Base-by-base conservation (phyloP, 2,797 vertebrate species). In the Echiichthys vipera region DNA sequence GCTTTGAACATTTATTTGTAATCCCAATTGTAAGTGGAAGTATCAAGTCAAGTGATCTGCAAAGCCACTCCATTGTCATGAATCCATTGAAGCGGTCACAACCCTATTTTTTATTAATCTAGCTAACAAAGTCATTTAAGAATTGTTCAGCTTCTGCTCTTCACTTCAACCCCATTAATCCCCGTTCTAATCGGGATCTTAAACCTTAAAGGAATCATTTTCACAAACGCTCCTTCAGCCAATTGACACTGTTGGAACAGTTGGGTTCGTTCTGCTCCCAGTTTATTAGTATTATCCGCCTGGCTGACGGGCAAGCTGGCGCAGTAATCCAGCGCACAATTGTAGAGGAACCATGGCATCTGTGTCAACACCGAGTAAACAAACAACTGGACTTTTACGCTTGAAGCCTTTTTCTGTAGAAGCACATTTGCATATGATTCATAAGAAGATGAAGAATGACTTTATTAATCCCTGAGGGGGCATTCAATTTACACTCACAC, bases 131-230 rank as follows among this genome's bases (percentile, higher is more conserved):
- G 24, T n/a, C 25, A 57, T 25, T 49, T 17, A 49, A 29, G 15
- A 55, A 50, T 20, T 51, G 47, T 71, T 56, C 43, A 63, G 45
- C 27, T 7, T 58, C 55, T 66, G 29, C n/a, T 64, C 17, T 17
- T 49, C 5, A 2, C 62, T 75, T 75, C 51, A 76, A 56, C 43
- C 70, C 47, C 9, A 45, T 49, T 53, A 57, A 55, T 71, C 59
- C 49, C 39, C 24, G 22, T 57, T 49, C 40, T 57, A 68, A 65
- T 67, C 53, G 62, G 25, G 25, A 40, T 29, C 13, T 67, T 63
- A 65, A 55, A 24, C 5, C n/a, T 24, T 18, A 7, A 18, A 22
- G 22, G 47, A 53, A 20, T 39, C 9, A 66, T 14, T 51, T 43
- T 18, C 25, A 29, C 43, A 63, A 71, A 67, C 53, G 32, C 15